Evolutionary conservation across 2,888 invertebrate species (phyloP).

Genomic region (Limnephilus marmoratus): DNA sequence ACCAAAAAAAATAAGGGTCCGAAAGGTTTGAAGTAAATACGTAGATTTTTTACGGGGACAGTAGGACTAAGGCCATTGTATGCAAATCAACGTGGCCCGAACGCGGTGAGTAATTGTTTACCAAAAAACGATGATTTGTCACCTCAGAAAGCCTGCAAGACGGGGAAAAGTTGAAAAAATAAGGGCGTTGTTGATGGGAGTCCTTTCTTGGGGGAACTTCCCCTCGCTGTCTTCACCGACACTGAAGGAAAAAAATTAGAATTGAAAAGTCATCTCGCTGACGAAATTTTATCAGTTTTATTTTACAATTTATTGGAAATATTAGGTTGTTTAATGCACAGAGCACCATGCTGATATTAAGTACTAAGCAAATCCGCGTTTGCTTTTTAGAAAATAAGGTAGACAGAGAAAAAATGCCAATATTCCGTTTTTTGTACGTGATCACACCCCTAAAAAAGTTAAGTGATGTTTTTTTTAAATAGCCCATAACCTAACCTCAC

Average conservation of each 20-base stretch:
- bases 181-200: slow-evolving; percentile 3
- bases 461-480: too few species aligned
- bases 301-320: background rate
- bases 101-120: slow-evolving; percentile 63
- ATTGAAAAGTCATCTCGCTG: background rate
- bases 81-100: slow-evolving; percentile 64
- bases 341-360: background rate
- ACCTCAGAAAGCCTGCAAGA: slow-evolving; percentile 3
- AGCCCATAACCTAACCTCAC: too few species aligned
- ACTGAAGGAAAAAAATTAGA: background rate
- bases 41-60: background rate
- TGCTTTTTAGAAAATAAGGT: background rate
- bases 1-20: background rate
- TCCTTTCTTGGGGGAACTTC: background rate
- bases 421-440: background rate
- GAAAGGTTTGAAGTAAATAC: background rate
- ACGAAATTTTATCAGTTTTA: background rate
- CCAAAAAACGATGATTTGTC: slow-evolving; percentile 54
- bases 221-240: background rate
- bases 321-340: background rate
- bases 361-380: background rate
- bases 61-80: slow-evolving; percentile 45
- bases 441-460: too few species aligned
- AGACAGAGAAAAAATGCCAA: background rate
- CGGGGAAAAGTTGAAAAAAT: slow-evolving; percentile 11